A percentile compares a stretch with the other conserved stretches of the same genome.
phyloP scores from a whole-genome alignment of 1,140 invertebrate species.

The Meloidogyne floridensis region DNA sequence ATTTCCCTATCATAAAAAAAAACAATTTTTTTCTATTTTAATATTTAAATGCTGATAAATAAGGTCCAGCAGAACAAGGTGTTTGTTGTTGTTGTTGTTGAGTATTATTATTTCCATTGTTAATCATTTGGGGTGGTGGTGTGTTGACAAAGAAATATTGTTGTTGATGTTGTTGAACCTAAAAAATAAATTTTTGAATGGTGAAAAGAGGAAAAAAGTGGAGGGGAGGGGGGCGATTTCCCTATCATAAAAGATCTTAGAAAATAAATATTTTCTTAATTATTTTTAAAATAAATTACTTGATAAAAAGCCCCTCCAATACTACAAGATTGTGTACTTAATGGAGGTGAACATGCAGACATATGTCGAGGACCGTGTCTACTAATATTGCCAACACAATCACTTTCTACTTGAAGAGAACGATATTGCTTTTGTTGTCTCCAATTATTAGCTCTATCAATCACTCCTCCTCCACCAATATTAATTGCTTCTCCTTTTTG shows the following conservation, averaged over 20 bases:
- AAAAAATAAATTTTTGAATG: background rate
- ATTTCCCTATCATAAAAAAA: background rate
- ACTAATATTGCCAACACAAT: background rate
- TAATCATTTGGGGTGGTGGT: background rate
- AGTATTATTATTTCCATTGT: background rate
- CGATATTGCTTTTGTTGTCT: background rate
- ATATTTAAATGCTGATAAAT: conserved; percentile 7
- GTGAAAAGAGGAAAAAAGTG: too few species aligned
- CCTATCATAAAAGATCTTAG: too few species aligned
- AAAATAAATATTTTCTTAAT: background rate
- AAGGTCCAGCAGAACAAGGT: conserved; percentile 8
- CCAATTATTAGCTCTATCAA: conserved; percentile 6
- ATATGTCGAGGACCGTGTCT: background rate
- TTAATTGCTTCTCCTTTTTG: too few species aligned
- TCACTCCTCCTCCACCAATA: background rate
- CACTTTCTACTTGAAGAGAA: background rate
- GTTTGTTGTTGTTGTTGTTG: background rate
- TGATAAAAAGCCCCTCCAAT: background rate
- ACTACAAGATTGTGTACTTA: background rate
- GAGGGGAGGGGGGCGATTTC: too few species aligned
- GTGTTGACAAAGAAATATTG: background rate
- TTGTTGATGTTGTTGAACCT: conserved; percentile 3
- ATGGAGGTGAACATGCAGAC: conserved; percentile 3
- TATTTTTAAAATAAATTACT: background rate
- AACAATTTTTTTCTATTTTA: background rate